phyloP scores from a whole-genome alignment of 1,140 invertebrate species.

The Hylaeus volcanicus region DNA sequence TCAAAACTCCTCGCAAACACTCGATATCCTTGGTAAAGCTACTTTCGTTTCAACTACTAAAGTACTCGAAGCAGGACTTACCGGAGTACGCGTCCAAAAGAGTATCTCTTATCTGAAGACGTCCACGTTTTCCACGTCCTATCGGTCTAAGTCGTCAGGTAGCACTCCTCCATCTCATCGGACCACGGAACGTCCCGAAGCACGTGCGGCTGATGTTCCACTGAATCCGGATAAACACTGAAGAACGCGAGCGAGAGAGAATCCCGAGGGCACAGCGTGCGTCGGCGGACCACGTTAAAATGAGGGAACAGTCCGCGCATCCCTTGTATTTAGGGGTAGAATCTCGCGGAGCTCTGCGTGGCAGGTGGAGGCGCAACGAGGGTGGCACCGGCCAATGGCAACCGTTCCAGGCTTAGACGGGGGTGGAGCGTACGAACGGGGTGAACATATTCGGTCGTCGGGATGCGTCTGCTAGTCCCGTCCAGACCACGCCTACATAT shows the following conservation, averaged over 20 bases:
- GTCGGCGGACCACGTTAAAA: conserved; percentile 73
- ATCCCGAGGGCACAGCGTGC: conserved; percentile 54
- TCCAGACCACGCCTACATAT: conserved; percentile 81
- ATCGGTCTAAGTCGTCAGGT: conserved; percentile 22
- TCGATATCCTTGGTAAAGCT: too few relatives aligned
- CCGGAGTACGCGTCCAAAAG: conserved; percentile 34
- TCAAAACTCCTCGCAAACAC: too few relatives aligned
- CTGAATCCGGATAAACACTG: conserved; percentile 26
- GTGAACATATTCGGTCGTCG: conserved; percentile 80
- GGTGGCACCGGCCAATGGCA: conserved; percentile 71
- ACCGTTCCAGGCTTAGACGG: conserved; percentile 69
- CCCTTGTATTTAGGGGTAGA: conserved; percentile 76
- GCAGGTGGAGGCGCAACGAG: conserved; percentile 71
- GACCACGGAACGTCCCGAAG: not conserved
- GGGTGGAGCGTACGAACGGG: conserved; percentile 78
- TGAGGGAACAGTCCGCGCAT: conserved; percentile 72
- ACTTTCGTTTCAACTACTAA: too few relatives aligned
- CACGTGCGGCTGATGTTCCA: conserved; percentile 1
- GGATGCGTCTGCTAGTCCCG: conserved; percentile 77
- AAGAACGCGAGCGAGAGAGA: conserved; percentile 39
- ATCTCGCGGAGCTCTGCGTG: conserved; percentile 55
- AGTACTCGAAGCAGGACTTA: conserved; percentile 13
- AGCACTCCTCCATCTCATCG: conserved; percentile 26
- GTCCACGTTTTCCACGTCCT: conserved; percentile 15
- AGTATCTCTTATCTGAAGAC: too few relatives aligned